Evolutionary conservation across 2,888 invertebrate species (phyloP).

Genomic region (Amiota mariae): DNA sequence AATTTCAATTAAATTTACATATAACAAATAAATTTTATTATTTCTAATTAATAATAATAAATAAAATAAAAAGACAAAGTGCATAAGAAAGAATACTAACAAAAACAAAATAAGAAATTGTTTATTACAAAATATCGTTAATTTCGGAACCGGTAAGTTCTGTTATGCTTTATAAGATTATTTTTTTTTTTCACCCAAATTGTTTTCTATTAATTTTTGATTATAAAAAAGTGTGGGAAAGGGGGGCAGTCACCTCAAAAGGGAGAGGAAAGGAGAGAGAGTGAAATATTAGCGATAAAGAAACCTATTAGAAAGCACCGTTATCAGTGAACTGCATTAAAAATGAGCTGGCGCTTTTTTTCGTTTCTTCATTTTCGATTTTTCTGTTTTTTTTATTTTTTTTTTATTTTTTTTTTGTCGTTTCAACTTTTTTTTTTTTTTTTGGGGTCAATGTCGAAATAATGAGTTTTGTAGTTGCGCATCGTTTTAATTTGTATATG

Average conservation of each 20-base stretch:
- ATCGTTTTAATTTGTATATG: neutral
- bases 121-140: neutral
- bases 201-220: too few species aligned
- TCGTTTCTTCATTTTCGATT: neutral
- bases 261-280: neutral
- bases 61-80: neutral
- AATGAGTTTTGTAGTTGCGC: conserved; percentile 42
- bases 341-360: conserved; percentile 11
- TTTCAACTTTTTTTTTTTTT: neutral
- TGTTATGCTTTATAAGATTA: neutral
- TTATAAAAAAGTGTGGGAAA: too few species aligned
- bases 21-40: too few species aligned
- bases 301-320: conserved; percentile 41
- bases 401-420: conserved; percentile 1
- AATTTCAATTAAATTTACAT: too few species aligned
- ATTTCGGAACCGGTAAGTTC: neutral
- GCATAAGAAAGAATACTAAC: too few species aligned
- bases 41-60: neutral
- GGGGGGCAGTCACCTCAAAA: neutral
- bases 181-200: too few species aligned
- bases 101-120: too few species aligned
- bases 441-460: conserved; percentile 45
- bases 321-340: conserved; percentile 45
- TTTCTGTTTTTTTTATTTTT: conserved; percentile 4
- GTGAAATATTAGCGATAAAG: too few species aligned